Base-by-base conservation (phyloP, 2,113 vertebrate species). In the Neofelis nebulosa region DNA sequence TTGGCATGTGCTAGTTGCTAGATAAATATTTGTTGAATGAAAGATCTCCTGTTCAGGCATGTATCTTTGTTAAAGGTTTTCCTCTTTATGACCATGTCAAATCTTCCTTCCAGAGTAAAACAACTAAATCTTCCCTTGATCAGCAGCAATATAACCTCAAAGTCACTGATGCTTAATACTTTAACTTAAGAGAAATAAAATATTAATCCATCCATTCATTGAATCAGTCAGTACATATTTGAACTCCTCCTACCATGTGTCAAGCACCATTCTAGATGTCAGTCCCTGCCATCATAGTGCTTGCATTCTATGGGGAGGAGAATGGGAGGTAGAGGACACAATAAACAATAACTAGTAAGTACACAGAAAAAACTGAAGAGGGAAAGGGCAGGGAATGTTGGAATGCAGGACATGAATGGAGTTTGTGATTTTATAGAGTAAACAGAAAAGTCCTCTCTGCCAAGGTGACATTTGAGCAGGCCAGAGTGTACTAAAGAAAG, bases 121-220 rank as follows among this genome's bases (percentile, higher is more conserved):
- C 57, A 86, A 79, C 16, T 90, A 87, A 87, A 65, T 83, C 10
- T 87, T 45, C 10, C 10, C 14, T 66, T 83, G 55, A 66, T 21
- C n/a, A 95, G 25, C 8, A 74, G 8, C 38, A 92, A 18, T 78
- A 68, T 84, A 94, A 94, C 27, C n/a, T 80, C 69, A 38, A 94
- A 79, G 19, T 83, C 52, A 90, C 55, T 63, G n/a, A 89, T 71
- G 57, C 66, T 80, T 57, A 89, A 84, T 41, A 91, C 7, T 45
- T 87, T 94, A 76, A 93, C 36, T 87, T 94, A 78, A 93, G 81
- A 78, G 29, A 94, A 80, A 89, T 15, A 41, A 4, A 91, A 33
- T 25, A 93, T 73, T 84, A 87, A 91, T 73, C 85, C 18, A 85
- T 38, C 29, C 29, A 89, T 55, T 16, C 33, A 91, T n/a, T 15